A percentile compares a stretch with the other conserved stretches of the same genome.
phyloP scores from a whole-genome alignment of 2,888 invertebrate species.

The Melieria picta region DNA sequence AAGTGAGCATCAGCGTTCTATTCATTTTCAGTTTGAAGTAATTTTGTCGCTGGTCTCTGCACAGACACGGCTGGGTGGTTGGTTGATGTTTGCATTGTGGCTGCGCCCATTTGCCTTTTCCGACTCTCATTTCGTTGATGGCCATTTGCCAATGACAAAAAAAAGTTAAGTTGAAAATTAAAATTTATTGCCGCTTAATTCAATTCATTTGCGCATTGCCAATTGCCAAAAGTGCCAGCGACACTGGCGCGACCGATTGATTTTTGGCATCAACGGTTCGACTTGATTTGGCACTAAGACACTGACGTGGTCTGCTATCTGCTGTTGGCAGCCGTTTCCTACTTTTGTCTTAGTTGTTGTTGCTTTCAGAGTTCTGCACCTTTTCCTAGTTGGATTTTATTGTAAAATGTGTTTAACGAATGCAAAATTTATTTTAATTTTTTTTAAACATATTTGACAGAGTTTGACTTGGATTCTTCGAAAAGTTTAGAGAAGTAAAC shows the following conservation, averaged over 20 bases:
- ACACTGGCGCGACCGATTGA: slow-evolving; percentile 37
- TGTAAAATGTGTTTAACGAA: too few species aligned
- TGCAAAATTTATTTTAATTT: too few species aligned
- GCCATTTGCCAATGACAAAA: slow-evolving; percentile 45
- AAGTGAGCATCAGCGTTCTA: too few species aligned
- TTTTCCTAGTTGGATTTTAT: too few species aligned
- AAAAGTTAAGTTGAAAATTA: slow-evolving; percentile 49
- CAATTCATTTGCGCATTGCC: slow-evolving; percentile 50
- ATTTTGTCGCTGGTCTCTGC: too few species aligned
- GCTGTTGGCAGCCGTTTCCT: background rate
- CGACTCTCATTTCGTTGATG: slow-evolving; percentile 31
- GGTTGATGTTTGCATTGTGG: background rate
- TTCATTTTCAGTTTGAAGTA: too few species aligned
- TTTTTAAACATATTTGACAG: too few species aligned
- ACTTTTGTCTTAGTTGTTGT: background rate
- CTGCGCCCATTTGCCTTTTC: slow-evolving; percentile 8
- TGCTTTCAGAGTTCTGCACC: too few species aligned
- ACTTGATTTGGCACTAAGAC: slow-evolving; percentile 45
- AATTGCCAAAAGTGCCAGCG: slow-evolving; percentile 48
- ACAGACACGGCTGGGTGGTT: background rate
- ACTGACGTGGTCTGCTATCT: background rate
- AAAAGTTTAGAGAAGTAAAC: too few species aligned
- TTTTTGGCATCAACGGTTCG: slow-evolving; percentile 43
- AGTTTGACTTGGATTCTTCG: too few species aligned
- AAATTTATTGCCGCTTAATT: slow-evolving; percentile 54